Evolutionary conservation across 2,113 vertebrate genomes (phyloP).

Genomic region (Centrocercus urophasianus): DNA sequence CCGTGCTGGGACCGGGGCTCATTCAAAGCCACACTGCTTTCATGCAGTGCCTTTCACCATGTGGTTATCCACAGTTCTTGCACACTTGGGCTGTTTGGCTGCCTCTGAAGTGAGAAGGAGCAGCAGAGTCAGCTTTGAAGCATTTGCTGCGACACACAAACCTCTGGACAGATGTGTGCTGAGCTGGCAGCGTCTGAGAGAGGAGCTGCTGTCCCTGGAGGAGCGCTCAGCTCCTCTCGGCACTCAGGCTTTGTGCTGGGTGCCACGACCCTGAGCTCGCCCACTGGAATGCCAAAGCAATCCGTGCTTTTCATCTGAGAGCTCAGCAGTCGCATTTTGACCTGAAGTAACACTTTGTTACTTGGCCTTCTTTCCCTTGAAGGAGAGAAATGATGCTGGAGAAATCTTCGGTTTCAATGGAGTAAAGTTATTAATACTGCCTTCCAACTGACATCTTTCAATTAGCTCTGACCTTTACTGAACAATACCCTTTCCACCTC

Average conservation of each 20-base stretch:
- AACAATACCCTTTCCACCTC: background rate
- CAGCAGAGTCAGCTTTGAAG: background rate
- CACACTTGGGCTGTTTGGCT: background rate
- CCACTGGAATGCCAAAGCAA: background rate
- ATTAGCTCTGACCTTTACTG: background rate
- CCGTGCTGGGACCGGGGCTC: too few relatives aligned
- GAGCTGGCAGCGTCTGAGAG: background rate
- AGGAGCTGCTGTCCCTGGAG: background rate
- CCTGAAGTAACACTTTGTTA: background rate
- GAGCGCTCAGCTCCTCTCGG: background rate
- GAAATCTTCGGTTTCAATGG: background rate
- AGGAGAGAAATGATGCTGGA: background rate
- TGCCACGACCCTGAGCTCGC: background rate
- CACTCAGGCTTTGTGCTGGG: background rate
- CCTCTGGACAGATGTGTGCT: background rate
- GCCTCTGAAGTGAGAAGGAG: background rate
- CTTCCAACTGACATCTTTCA: background rate
- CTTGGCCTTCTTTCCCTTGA: background rate
- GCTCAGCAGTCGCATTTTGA: background rate
- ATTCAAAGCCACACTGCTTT: rapidly evolving
- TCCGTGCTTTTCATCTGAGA: background rate
- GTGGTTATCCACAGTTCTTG: background rate
- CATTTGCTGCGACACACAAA: background rate
- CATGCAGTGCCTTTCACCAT: rapidly evolving
- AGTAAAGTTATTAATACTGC: background rate